phyloP scores from a whole-genome alignment of 2,888 invertebrate genomes.

The Muschampia plurimacula region DNA sequence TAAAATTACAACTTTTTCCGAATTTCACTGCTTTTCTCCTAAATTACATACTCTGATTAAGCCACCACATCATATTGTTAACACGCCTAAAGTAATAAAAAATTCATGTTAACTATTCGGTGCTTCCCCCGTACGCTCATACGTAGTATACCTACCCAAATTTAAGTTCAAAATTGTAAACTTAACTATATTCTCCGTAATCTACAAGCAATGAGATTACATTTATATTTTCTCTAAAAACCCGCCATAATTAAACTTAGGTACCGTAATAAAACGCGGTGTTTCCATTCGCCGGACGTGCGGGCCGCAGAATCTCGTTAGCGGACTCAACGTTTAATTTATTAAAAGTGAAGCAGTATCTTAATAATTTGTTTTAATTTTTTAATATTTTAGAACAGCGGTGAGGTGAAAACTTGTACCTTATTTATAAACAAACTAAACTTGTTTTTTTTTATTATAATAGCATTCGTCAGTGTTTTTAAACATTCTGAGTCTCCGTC shows the following conservation, averaged over 20 bases:
- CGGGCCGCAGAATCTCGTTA: constrained; percentile 25
- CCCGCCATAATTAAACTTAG: constrained; percentile 22
- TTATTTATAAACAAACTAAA: too few species aligned
- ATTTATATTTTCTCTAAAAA: constrained; percentile 29
- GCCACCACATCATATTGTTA: too few species aligned
- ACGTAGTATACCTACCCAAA: background rate
- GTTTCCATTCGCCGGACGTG: constrained; percentile 13
- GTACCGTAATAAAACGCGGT: background rate
- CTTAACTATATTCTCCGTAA: background rate
- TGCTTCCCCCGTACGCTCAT: background rate
- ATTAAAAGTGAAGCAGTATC: constrained; percentile 40
- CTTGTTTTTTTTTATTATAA: too few species aligned
- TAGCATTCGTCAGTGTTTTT: too few species aligned
- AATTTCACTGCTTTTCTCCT: too few species aligned
- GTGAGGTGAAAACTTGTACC: background rate
- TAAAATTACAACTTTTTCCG: too few species aligned
- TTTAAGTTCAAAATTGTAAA: background rate
- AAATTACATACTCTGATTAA: too few species aligned
- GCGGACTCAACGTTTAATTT: constrained; percentile 32
- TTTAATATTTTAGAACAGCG: constrained; percentile 23
- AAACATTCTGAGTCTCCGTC: too few species aligned
- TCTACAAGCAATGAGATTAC: background rate
- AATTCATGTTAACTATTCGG: background rate
- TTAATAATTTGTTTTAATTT: constrained; percentile 30
- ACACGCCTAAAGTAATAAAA: too few species aligned